These are phyloP conservation scores for Sipha maydis DNA, from an alignment of 2,888 invertebrate species.

Conservation along the genomic window DNA sequence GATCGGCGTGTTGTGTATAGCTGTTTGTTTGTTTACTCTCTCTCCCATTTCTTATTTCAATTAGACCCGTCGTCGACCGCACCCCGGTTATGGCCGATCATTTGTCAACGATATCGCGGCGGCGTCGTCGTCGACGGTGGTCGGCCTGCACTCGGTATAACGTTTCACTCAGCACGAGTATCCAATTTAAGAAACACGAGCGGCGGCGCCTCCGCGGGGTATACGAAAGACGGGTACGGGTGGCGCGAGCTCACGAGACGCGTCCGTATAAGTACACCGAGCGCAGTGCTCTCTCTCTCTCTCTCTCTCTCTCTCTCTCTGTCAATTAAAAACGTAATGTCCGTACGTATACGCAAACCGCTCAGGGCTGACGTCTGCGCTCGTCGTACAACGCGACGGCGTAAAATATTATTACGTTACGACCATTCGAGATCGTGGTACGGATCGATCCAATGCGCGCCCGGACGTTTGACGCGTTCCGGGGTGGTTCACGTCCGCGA, in stretches of 20 bases:
- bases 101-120: constrained; percentile 41
- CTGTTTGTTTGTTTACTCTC: neutral
- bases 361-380: constrained; percentile 38
- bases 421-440: neutral
- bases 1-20: neutral
- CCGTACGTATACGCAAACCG: constrained; percentile 21
- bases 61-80: constrained; percentile 10
- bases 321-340: constrained; percentile 1
- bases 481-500: neutral
- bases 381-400: neutral
- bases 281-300: neutral
- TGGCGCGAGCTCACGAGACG: neutral
- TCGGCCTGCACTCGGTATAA: neutral
- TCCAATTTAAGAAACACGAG: constrained; percentile 34
- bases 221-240: neutral
- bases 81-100: neutral
- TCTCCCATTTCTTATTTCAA: neutral
- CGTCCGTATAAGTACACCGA: too few relatives aligned
- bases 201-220: constrained; percentile 27
- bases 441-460: too few relatives aligned
- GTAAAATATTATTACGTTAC: neutral
- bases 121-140: neutral
- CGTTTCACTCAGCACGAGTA: constrained; percentile 33
- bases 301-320: neutral
- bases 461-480: too few relatives aligned